A percentile compares a stretch with the other conserved stretches of the same genome.
Conservation (phyloP, 2,113 vertebrate species). For the Actenoides lindsayi region DNA sequence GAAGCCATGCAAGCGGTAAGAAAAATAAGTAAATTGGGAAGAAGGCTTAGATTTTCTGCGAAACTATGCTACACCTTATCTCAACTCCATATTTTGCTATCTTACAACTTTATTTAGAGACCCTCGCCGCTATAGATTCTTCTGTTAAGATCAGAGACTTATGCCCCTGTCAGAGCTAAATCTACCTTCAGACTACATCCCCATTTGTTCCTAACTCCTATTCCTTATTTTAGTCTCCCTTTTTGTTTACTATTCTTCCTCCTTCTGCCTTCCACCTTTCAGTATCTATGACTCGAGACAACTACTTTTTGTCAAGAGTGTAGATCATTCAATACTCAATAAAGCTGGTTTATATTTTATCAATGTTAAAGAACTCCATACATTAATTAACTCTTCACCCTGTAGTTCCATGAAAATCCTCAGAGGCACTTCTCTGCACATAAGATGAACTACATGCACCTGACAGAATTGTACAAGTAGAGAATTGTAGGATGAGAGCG, state of each 20-base stretch:
- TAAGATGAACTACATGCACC: background rate
- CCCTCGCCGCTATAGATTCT: background rate
- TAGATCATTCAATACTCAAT: background rate
- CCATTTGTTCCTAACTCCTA: background rate
- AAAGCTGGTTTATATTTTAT: background rate
- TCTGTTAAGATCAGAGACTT: background rate
- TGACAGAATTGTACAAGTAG: background rate
- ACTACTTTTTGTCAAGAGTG: background rate
- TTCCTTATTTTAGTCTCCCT: background rate
- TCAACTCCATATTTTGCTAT: background rate
- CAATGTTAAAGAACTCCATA: background rate
- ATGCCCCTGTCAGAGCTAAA: background rate
- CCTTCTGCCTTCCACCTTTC: background rate
- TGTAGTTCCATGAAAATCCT: background rate
- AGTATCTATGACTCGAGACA: background rate
- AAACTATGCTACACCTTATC: background rate
- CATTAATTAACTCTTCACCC: background rate
- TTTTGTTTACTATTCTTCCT: background rate
- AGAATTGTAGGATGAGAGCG: background rate
- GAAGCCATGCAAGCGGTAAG: conserved; percentile 90
- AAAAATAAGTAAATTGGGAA: background rate
- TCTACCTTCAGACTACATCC: background rate
- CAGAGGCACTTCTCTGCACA: background rate
- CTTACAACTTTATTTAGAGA: background rate
- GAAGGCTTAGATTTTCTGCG: background rate